phyloP scores from a whole-genome alignment of 2,888 invertebrate species.

The Teleogryllus oceanicus region DNA sequence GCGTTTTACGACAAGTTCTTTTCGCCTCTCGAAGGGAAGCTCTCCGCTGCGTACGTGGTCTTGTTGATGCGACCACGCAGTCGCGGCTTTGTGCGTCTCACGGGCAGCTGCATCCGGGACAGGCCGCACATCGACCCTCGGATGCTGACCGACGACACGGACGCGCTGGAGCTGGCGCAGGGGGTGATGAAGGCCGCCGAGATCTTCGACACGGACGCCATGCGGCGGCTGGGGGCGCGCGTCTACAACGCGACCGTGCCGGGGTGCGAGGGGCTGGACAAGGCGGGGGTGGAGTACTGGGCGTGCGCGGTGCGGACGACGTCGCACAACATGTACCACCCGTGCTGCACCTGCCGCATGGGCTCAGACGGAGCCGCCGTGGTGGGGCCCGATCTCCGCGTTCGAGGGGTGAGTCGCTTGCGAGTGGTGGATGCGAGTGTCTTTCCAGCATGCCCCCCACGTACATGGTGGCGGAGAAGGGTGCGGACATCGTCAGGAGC shows the following conservation, averaged over 20 bases:
- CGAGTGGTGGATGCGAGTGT: no score
- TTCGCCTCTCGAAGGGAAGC: no score
- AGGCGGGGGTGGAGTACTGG: slow-evolving; percentile 71
- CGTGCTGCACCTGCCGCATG: slow-evolving; percentile 55
- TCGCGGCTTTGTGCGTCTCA: slow-evolving; percentile 64
- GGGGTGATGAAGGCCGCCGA: no score
- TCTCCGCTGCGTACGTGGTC: no score
- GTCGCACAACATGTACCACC: slow-evolving; percentile 40
- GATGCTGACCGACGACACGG: slow-evolving; percentile 72
- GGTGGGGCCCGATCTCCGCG: no score
- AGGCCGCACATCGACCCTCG: slow-evolving; percentile 85
- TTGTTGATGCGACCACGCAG: slow-evolving; percentile 71
- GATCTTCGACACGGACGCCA: slow-evolving; percentile 36
- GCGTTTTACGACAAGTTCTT: no score
- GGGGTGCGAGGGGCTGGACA: slow-evolving; percentile 60
- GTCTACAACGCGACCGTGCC: slow-evolving; percentile 64
- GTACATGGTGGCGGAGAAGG: no score
- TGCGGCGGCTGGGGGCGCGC: slow-evolving; percentile 59
- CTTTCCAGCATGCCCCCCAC: no score
- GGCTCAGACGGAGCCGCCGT: slow-evolving; percentile 47
- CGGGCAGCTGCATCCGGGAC: slow-evolving; percentile 63
- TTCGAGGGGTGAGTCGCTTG: no score
- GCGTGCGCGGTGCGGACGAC: slow-evolving; percentile 56
- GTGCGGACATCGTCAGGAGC: slow-evolving; percentile 41
- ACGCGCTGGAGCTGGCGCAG: slow-evolving; percentile 58